Percentiles rank a stretch among this genome's conserved stretches.
phyloP scores from a whole-genome alignment of 2,888 invertebrate genomes.

The Agriotes lineatus region DNA sequence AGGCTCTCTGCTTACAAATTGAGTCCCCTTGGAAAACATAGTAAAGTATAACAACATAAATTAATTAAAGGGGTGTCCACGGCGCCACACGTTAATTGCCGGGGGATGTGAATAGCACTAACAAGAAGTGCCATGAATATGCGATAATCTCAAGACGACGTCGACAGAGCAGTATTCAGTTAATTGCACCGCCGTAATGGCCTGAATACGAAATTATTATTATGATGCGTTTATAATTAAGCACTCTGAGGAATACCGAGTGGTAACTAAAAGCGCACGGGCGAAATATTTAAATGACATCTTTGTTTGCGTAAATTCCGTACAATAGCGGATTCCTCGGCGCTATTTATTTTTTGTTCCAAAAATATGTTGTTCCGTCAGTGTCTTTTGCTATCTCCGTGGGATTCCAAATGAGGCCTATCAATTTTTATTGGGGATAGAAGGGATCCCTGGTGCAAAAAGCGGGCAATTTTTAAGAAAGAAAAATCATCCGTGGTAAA shows the following conservation, averaged over 20 bases:
- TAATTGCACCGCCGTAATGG: constrained; percentile 18
- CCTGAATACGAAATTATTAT: constrained; percentile 10
- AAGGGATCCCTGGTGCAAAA: no score
- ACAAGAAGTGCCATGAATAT: constrained; percentile 24
- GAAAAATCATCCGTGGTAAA: no score
- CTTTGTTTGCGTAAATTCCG: no score
- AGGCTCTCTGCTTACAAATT: neutral
- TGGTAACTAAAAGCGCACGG: neutral
- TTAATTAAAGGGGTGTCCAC: constrained; percentile 33
- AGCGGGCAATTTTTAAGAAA: no score
- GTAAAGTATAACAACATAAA: constrained; percentile 29
- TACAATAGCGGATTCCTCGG: no score
- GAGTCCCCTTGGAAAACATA: constrained; percentile 22
- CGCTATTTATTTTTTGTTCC: no score
- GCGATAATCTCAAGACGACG: constrained; percentile 19
- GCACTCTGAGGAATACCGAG: neutral
- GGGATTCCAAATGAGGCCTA: no score
- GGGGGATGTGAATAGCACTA: constrained; percentile 25
- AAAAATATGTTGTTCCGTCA: no score
- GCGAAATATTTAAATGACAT: neutral
- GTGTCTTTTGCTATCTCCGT: no score
- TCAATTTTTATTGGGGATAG: no score
- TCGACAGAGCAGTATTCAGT: constrained; percentile 9
- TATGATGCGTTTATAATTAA: constrained; percentile 11
- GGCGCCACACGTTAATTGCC: constrained; percentile 27